Conservation (phyloP, 1,140 invertebrate genomes). For the Drosophila insularis region DNA sequence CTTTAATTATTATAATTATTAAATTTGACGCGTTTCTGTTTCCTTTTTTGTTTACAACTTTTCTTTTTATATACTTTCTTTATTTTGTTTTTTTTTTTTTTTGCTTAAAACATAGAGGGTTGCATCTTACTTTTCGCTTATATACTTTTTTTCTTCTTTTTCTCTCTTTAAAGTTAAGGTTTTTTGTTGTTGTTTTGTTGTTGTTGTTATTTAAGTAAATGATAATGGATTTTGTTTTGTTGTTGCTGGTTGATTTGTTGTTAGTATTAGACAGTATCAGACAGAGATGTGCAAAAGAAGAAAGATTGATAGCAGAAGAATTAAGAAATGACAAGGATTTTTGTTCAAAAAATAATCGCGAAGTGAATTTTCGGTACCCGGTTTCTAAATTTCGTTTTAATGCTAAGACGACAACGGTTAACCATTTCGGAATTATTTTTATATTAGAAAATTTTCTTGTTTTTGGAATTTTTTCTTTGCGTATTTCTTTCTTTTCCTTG, state of each 20-base stretch:
- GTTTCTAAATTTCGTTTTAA: slow-evolving; percentile 28
- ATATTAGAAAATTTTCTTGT: slow-evolving; percentile 53
- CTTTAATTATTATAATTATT: slow-evolving; percentile 54
- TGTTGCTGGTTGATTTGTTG: slow-evolving; percentile 56
- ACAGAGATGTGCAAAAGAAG: slow-evolving; percentile 50
- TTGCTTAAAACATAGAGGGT: slow-evolving; percentile 66
- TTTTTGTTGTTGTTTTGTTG: slow-evolving; percentile 54
- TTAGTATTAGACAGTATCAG: slow-evolving; percentile 48
- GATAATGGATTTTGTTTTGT: slow-evolving; percentile 73
- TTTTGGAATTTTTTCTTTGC: slow-evolving; percentile 1
- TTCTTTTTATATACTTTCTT: slow-evolving; percentile 38
- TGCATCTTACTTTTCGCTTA: slow-evolving; percentile 63
- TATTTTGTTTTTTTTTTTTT: slow-evolving; percentile 50
- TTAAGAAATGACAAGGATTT: too few relatives aligned
- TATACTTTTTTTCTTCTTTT: slow-evolving; percentile 35
- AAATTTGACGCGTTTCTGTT: slow-evolving; percentile 55
- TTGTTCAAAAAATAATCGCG: background rate
- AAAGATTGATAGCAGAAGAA: slow-evolving; percentile 7
- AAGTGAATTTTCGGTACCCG: slow-evolving; percentile 46
- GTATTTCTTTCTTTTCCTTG: background rate
- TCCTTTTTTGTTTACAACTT: slow-evolving; percentile 66
- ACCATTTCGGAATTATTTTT: slow-evolving; percentile 70
- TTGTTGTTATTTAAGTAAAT: slow-evolving; percentile 64
- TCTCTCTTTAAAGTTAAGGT: slow-evolving; percentile 73
- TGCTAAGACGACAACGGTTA: slow-evolving; percentile 51